phyloP scores from a whole-genome alignment of 2,797 vertebrate species.

The Gadopsis bispinosus region DNA sequence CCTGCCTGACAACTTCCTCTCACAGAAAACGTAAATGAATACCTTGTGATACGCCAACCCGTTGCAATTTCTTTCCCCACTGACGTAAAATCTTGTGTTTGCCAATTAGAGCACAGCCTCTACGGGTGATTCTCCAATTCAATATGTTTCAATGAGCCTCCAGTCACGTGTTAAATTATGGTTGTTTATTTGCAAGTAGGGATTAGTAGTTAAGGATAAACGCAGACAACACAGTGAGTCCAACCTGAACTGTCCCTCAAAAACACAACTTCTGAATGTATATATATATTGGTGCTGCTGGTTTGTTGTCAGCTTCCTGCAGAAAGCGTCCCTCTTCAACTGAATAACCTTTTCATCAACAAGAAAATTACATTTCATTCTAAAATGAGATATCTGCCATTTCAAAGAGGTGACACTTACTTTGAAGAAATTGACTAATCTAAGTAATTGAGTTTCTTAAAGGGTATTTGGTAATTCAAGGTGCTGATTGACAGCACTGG shows the following conservation, averaged over 20 bases:
- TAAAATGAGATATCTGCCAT: slow-evolving; percentile 10
- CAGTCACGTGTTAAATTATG: background rate
- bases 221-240: background rate
- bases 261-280: background rate
- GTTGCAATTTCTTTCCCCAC: background rate
- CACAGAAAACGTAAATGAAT: background rate
- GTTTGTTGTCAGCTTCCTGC: background rate
- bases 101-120: background rate
- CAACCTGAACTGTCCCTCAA: background rate
- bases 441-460: slow-evolving; percentile 3
- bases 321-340: background rate
- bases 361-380: slow-evolving; percentile 10
- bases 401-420: slow-evolving; percentile 17
- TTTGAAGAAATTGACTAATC: slow-evolving; percentile 7
- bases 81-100: background rate
- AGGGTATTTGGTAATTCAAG: slow-evolving; percentile 1
- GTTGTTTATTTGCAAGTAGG: background rate
- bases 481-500: slow-evolving; percentile 25
- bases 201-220: background rate
- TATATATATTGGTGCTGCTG: background rate
- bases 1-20: background rate
- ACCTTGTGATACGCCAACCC: background rate
- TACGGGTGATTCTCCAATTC: background rate
- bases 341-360: slow-evolving; percentile 23
- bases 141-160: background rate